Percentiles rank a stretch among this genome's conserved stretches.
These are phyloP conservation scores for Uria aalge DNA, from an alignment of 2,113 vertebrate species.

Conservation along the genomic window DNA sequence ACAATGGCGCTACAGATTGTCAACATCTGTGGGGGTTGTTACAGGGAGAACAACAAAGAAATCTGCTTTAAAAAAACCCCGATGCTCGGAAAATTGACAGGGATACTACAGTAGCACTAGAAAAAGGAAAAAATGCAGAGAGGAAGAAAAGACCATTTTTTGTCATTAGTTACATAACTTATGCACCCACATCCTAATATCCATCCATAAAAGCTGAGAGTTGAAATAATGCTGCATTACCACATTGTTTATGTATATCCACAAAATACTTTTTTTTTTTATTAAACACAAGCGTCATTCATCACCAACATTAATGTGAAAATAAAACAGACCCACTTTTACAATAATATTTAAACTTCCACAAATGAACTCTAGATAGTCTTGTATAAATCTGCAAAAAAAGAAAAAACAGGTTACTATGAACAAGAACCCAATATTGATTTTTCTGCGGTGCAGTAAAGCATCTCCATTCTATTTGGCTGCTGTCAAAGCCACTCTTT, in stretches of 20 bases:
- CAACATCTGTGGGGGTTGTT: conserved; percentile 63
- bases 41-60: conserved; percentile 61
- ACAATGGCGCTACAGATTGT: conserved; percentile 40
- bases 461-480: conserved; percentile 89
- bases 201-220: background rate
- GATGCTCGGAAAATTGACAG: background rate
- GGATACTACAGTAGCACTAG: background rate
- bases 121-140: background rate
- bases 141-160: background rate
- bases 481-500: conserved; percentile 95
- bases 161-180: background rate
- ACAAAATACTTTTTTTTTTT: background rate
- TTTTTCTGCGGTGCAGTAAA: conserved; percentile 90
- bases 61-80: background rate
- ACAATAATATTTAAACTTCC: conserved; percentile 72
- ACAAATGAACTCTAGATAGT: conserved; percentile 71
- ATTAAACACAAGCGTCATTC: background rate
- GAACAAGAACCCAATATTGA: conserved; percentile 94
- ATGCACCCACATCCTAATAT: background rate
- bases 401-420: conserved; percentile 86
- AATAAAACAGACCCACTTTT: conserved; percentile 27
- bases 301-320: conserved; percentile 19
- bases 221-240: background rate
- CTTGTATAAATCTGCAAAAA: conserved; percentile 76
- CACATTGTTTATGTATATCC: background rate